These are phyloP conservation scores for Trachelipus rathkii DNA, from an alignment of 1,140 invertebrate species.

Conservation along the genomic window DNA sequence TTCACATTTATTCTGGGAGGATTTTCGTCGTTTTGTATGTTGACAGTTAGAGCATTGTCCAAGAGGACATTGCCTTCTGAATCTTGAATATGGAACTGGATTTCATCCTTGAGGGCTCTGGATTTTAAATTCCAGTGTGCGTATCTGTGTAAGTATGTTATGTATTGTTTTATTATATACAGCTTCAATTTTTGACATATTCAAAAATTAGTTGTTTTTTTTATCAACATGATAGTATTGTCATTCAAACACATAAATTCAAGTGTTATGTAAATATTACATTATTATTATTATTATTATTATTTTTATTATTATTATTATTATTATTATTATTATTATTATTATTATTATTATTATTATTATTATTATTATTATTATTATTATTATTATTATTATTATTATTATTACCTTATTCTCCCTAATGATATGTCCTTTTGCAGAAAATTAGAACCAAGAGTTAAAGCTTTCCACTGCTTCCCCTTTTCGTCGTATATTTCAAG, in stretches of 20 bases:
- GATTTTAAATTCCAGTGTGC: conserved; percentile 26
- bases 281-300: too few relatives aligned
- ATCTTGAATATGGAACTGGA: conserved; percentile 33
- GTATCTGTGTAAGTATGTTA: conserved; percentile 22
- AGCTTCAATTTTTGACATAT: too few relatives aligned
- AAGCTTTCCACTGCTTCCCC: conserved; percentile 23
- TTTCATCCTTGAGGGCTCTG: conserved; percentile 14
- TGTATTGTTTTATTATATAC: too few relatives aligned
- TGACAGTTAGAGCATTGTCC: conserved; percentile 32
- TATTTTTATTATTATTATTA: too few relatives aligned
- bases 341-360: too few relatives aligned
- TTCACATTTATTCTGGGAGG: conserved; percentile 31
- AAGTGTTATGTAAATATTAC: too few relatives aligned
- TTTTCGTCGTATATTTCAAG: conserved; percentile 28
- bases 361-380: too few relatives aligned
- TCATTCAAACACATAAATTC: too few relatives aligned
- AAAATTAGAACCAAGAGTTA: conserved; percentile 29
- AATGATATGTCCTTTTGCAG: conserved; percentile 30
- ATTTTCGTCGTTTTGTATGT: conserved; percentile 25
- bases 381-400: too few relatives aligned
- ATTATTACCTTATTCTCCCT: conserved; percentile 26
- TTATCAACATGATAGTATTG: too few relatives aligned
- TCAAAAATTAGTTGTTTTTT: too few relatives aligned
- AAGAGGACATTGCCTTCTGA: conserved; percentile 33
- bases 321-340: too few relatives aligned